Evolutionary conservation across 37 sponge, comb jelly and placozoan species (phyloP), one percentile per base, ranked within the genome.

Genomic region (Hormiphora californensis): DNA sequence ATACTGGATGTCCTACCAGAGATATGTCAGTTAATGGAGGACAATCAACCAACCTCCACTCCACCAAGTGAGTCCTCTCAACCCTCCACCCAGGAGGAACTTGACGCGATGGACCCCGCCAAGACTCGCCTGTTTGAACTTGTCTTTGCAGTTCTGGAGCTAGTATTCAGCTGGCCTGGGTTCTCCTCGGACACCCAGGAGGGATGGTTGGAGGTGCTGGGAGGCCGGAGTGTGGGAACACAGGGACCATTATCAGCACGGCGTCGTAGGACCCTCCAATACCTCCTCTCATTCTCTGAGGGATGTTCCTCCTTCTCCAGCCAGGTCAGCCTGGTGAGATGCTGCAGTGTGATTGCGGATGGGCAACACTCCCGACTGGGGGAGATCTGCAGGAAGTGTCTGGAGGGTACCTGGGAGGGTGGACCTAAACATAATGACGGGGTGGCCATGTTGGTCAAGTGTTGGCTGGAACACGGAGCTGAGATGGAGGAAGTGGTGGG

Each of bases 241-340:
- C 81, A 73, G 23, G 81, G 81, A 40, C 81, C 81, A n/a, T 28
- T 73, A 7, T 73, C 81, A 0, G 81, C 25, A 36, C 81, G 81
- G 39, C 8, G 81, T n/a, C 40, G 43, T 4, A 43, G 43, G 12
- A 46, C 81, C 3, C 81, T 73, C 1, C 81, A 73, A 1, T 73
- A 73, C 44, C 81, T 73, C n/a, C 81, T 73, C 5, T 43, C 12
- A 25, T 73, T 73, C 46, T n/a, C 19, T 4, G 27, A 39, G 2
- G 40, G 30, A 8, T 73, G 81, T 33, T 19, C 12, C 1, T 43
- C 39, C 15, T 73, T 73, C 27, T 43, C 46, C 81, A 43, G 46
- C 27, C 19, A 25, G 0, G 9, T 39, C 27, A 40, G 38, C n/a
- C 46, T 73, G 39, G 39, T 73, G 28, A 73, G 25, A 30, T 73